Conservation (phyloP, 2,797 vertebrate genomes). For the Melanogrammus aeglefinus region DNA sequence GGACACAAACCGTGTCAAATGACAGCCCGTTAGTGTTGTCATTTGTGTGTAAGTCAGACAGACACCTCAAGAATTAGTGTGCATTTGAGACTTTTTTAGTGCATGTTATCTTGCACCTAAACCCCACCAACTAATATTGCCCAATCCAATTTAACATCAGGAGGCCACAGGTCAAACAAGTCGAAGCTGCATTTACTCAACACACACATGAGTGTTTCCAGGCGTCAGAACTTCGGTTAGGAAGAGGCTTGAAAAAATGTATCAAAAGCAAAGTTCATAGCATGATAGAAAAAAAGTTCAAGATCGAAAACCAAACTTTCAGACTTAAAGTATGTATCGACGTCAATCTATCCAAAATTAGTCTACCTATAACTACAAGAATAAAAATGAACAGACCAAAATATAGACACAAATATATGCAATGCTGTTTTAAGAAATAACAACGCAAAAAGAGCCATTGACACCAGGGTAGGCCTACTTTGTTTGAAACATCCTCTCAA, state of each 20-base stretch:
- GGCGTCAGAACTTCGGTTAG: slow-evolving; percentile 7
- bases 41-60: neutral
- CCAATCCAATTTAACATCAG: slow-evolving; percentile 33
- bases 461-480: slow-evolving; percentile 10
- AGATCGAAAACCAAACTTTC: neutral
- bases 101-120: neutral
- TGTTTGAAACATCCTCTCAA: slow-evolving; percentile 41
- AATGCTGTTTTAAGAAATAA: slow-evolving; percentile 18
- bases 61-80: neutral
- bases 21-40: neutral
- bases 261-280: slow-evolving; percentile 19
- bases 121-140: slow-evolving; percentile 22
- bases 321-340: too few relatives aligned
- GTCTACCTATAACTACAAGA: too few relatives aligned
- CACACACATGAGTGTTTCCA: slow-evolving; percentile 16
- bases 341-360: too few relatives aligned
- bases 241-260: slow-evolving; percentile 9
- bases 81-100: neutral
- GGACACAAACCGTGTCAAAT: neutral
- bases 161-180: slow-evolving; percentile 15
- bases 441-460: slow-evolving; percentile 11
- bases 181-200: slow-evolving; percentile 37
- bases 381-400: neutral
- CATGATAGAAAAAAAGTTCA: slow-evolving; percentile 12
- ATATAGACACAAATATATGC: slow-evolving; percentile 6